phyloP scores from a whole-genome alignment of 2,888 invertebrate genomes.

The Sesia bembeciformis region DNA sequence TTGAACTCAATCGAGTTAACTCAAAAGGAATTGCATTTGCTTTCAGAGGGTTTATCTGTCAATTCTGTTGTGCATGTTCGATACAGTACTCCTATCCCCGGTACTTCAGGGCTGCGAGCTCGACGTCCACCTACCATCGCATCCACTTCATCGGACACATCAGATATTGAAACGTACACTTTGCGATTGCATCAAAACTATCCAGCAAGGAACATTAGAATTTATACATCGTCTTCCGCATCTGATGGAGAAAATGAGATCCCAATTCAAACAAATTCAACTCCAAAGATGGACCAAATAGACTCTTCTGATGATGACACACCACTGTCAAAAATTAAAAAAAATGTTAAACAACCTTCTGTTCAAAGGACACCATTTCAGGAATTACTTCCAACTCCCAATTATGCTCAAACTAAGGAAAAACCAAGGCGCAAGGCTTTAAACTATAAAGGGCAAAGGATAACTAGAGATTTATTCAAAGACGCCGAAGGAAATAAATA shows the following conservation, averaged over 20 bases:
- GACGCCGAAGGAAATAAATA: neutral
- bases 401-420: conserved; percentile 5
- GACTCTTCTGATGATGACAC: neutral
- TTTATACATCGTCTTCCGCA: neutral
- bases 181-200: neutral
- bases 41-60: neutral
- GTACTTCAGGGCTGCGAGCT: neutral
- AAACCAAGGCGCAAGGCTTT: conserved; percentile 8
- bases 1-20: neutral
- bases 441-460: conserved; percentile 9
- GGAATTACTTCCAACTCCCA: conserved; percentile 9
- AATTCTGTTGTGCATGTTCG: neutral
- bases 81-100: neutral
- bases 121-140: neutral
- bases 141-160: neutral
- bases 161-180: neutral
- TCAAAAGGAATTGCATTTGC: neutral
- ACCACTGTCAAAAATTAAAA: conserved; percentile 1
- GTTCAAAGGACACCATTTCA: conserved; percentile 5
- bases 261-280: neutral
- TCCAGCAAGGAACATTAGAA: neutral
- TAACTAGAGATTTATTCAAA: conserved; percentile 9
- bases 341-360: neutral
- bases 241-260: neutral
- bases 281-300: neutral